Evolutionary conservation across 2,113 vertebrate species (phyloP).

Genomic region (Isurus oxyrinchus): DNA sequence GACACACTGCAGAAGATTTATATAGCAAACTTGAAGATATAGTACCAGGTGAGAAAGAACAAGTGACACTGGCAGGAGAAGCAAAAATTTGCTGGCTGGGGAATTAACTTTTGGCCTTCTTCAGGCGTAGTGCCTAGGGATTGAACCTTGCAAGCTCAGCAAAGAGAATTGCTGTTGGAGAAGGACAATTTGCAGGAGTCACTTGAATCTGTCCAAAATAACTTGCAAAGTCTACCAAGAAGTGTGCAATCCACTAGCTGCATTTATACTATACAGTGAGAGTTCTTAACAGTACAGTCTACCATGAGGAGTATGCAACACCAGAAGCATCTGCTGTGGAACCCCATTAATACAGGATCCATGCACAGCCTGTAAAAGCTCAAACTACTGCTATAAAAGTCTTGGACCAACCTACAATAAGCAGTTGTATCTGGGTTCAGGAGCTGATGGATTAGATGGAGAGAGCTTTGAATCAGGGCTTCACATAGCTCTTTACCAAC

Average conservation of each 20-base stretch:
- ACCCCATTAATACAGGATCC: neutral
- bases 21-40: neutral
- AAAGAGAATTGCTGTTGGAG: neutral
- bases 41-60: neutral
- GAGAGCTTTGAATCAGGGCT: neutral
- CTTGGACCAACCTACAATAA: neutral
- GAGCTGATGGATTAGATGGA: neutral
- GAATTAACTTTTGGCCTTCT: neutral
- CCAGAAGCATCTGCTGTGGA: neutral
- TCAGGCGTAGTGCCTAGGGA: neutral
- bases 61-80: neutral
- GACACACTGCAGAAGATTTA: neutral
- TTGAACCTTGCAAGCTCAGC: neutral
- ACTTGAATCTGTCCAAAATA: neutral
- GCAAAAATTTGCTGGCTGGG: neutral
- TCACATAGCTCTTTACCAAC: neutral
- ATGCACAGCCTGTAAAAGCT: neutral
- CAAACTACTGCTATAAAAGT: neutral
- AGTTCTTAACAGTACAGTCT: neutral
- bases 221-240: neutral
- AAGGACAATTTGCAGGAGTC: neutral
- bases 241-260: neutral
- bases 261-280: neutral
- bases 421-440: neutral
- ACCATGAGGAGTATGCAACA: neutral